phyloP scores from a whole-genome alignment of 2,113 vertebrate genomes.

The Setophaga petechia region DNA sequence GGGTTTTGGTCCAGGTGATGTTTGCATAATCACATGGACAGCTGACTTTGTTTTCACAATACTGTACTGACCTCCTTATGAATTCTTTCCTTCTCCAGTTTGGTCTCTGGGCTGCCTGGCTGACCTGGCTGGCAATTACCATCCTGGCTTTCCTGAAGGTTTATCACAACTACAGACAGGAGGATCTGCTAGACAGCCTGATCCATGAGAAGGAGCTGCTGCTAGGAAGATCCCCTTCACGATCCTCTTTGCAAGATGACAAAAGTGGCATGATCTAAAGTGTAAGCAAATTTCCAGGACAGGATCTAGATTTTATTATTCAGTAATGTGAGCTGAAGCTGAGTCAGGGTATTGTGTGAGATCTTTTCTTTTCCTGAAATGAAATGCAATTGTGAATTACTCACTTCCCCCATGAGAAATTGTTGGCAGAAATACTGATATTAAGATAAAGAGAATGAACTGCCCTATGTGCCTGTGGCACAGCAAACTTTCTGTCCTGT shows the following conservation, averaged over 20 bases:
- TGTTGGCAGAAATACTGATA: background rate
- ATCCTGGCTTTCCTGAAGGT: constrained; percentile 94
- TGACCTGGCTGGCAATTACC: constrained; percentile 91
- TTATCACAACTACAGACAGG: constrained; percentile 93
- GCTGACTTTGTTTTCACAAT: background rate
- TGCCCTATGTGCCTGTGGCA: background rate
- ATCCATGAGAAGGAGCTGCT: constrained; percentile 95
- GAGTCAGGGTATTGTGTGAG: background rate
- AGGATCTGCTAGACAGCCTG: constrained; percentile 92
- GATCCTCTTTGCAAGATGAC: constrained; percentile 76
- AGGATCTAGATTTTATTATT: constrained; percentile 36
- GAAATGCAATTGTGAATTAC: background rate
- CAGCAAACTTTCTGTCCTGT: background rate
- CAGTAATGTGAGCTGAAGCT: background rate
- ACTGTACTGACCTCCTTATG: background rate
- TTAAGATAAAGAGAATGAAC: background rate
- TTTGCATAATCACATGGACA: background rate
- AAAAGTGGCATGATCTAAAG: constrained; percentile 89
- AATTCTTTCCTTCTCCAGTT: constrained; percentile 76
- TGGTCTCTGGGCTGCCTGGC: constrained; percentile 95
- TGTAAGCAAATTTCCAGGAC: background rate
- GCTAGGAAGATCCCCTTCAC: constrained; percentile 82
- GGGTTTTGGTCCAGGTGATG: background rate
- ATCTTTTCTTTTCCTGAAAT: background rate
- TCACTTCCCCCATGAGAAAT: background rate